Evolutionary conservation across 2,113 vertebrate genomes (phyloP).

Genomic region (Dolichotis patagonum): DNA sequence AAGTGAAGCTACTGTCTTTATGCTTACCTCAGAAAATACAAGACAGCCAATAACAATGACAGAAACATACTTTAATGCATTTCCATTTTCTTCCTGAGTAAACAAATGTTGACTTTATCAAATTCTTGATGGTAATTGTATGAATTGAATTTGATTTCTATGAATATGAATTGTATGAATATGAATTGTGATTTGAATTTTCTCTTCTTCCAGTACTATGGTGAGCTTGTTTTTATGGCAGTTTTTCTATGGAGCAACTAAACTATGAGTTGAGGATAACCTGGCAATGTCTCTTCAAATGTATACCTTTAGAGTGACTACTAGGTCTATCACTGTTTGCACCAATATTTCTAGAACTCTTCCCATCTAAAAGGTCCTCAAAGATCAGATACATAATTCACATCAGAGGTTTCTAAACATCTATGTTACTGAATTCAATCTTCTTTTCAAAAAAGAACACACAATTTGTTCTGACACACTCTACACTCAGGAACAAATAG

Average conservation of each 20-base stretch:
- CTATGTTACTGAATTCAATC: conserved; percentile 52
- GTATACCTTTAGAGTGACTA: not conserved
- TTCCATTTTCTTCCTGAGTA: conserved; percentile 69
- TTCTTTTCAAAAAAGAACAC: conserved; percentile 60
- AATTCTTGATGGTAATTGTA: not conserved
- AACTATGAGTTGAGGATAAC: not conserved
- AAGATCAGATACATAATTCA: conserved; percentile 49
- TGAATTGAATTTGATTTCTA: conserved; percentile 21
- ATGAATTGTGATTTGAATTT: conserved; percentile 26
- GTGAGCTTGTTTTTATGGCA: not conserved
- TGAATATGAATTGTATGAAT: no score
- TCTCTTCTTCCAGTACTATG: not conserved
- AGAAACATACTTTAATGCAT: conserved; percentile 42
- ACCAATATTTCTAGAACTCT: not conserved
- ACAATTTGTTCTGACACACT: conserved; percentile 48
- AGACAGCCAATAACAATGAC: conserved; percentile 1
- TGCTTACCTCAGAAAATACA: conserved; percentile 39
- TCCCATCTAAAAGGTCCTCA: not conserved
- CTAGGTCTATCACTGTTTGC: not conserved
- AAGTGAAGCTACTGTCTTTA: not conserved
- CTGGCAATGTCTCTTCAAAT: not conserved
- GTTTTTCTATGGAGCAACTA: not conserved
- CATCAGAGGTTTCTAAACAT: conserved; percentile 1
- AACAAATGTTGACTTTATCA: conserved; percentile 43
- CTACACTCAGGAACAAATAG: conserved; percentile 37